Conservation (phyloP, 2,888 invertebrate genomes). For the Orthosia gothica region DNA sequence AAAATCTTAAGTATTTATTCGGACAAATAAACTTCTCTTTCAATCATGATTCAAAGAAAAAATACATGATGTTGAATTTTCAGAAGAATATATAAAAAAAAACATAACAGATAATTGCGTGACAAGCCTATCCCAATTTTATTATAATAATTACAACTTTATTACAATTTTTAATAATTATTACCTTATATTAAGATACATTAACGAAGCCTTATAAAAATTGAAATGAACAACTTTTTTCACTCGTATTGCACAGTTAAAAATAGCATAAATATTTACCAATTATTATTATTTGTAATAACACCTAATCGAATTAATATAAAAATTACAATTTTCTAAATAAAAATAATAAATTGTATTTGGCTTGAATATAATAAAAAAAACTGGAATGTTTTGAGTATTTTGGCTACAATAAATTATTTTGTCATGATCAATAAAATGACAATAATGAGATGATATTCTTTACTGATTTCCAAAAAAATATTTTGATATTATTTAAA, state of each 20-base stretch:
- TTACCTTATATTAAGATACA: conserved; percentile 72
- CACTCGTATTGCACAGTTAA: conserved; percentile 89
- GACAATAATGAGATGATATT: conserved; percentile 52
- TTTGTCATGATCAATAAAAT: conserved; percentile 70
- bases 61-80: conserved; percentile 76
- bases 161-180: conserved; percentile 87
- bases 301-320: conserved; percentile 80
- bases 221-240: conserved; percentile 83
- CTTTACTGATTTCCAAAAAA: conserved; percentile 40
- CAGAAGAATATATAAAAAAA: conserved; percentile 78
- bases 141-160: conserved; percentile 85
- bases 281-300: conserved; percentile 76
- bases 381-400: conserved; percentile 77
- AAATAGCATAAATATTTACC: conserved; percentile 85
- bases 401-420: conserved; percentile 69
- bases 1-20: conserved; percentile 90
- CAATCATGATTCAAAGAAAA: conserved; percentile 80
- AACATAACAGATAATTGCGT: conserved; percentile 87
- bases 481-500: conserved; percentile 27
- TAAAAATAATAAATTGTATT: conserved; percentile 75
- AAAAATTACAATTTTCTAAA: conserved; percentile 73
- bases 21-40: conserved; percentile 87
- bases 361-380: conserved; percentile 72
- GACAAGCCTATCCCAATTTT: conserved; percentile 86
- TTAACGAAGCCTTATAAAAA: conserved; percentile 79